Base-by-base conservation (phyloP, 1,140 invertebrate genomes). In the Scaptomyza hsui region DNA sequence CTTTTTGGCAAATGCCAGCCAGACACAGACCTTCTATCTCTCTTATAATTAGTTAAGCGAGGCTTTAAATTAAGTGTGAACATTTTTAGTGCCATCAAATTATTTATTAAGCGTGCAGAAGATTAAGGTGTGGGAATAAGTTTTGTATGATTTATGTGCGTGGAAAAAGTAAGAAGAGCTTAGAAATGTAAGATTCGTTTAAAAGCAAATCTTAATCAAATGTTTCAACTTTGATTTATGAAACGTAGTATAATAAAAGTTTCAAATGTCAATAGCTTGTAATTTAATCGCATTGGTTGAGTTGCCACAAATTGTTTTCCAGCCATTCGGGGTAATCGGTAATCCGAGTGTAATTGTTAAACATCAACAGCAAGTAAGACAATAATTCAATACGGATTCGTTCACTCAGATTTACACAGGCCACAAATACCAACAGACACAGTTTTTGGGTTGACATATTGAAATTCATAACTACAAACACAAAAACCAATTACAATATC, bases 401-500 rank as follows among this genome's bases (percentile, higher is more conserved):
- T 45, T 51, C 37, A 16, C 29, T 21, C 42, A 48, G 26, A 47
- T 47, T 15, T 26, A 51, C 42, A 68, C 52, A 57, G 19, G 4
- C 19, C 18, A 52, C 39, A 15, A 5, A 19, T 32, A 56, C 18
- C 35, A 16, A 32, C 39, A 64, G 4, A 9, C 12, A 29, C 35
- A 32, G 69, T 49, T 52, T 18, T 48, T 6, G 61, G 72, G 37
- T 59, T 59, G 61, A 80, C 80, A 85, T 86, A 86, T 86, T 81
- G 81, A 78, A 81, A 81, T 80, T 77, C 81, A 85, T 86, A 86
- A 81, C 81, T 85, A 85, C 70, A 81, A 64, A 81, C 71, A 78
- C 6, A 29, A 63, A 86, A 86, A 88, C 78, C 82, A 86, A 86
- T 86, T 86, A 86, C 83, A 86, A 86, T 86, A 86, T 88, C 82